Evolutionary conservation across 2,888 invertebrate genomes (phyloP), one percentile per base, ranked within the genome.

Genomic region (Hemicrepidius hirtus): DNA sequence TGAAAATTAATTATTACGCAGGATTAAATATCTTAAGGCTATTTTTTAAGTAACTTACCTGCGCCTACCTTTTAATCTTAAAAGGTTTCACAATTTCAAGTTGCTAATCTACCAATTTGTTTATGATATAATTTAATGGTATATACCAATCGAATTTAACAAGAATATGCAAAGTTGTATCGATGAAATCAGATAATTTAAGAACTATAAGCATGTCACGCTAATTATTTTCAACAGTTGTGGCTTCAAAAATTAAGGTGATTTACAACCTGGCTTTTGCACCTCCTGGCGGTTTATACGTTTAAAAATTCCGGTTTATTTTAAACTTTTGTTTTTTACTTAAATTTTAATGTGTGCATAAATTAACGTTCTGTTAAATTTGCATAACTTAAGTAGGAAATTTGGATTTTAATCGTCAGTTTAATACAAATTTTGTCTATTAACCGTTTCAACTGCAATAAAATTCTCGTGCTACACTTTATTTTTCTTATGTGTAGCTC

Each of bases 191-290:
- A 53, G 53, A 53, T 53, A 53, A 53, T 60, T 37, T 21, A 60
- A 21, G 59, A 60, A 60, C 40, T 41, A 41, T 41, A 60, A 37
- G 40, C 41, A 41, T 60, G 35, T 60, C 60, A 37, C 9, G 60
- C 63, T 65, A 65, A 65, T 65, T 53, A 40, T 24, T 35, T 53
- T 32, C 20, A 60, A 16, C 35, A 65, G 50, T 65, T 53, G 53
- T 40, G 28, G 49, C 53, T 65, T 24, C 40, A 16, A 50, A 65
- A 65, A 40, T 49, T 64, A 57, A 57, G 37, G 60, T 60, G 65
- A 65, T 65, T 65, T 65, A 65, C 40, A 53, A 53, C 40, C 37
- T 20, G 13, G 13, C 53, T 13, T 53, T 53, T 16, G 21, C 6
- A 9, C 53, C 53, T 32, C 12, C 24, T 13, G 32, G 53, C 53